Conservation (phyloP, 1,140 invertebrate genomes). For the Varroa destructor region DNA sequence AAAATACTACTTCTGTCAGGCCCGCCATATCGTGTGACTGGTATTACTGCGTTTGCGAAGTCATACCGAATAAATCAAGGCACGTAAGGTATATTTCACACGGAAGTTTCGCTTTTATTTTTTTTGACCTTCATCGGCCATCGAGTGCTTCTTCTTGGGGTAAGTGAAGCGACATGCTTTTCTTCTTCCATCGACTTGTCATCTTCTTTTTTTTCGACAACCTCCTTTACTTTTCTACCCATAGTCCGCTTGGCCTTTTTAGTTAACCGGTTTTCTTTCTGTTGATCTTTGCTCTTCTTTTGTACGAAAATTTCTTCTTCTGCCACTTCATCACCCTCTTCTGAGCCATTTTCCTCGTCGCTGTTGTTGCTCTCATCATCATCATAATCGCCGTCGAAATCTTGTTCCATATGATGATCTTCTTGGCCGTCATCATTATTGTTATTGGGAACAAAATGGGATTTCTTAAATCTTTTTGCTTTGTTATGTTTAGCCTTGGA, state of each 20-base stretch:
- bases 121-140: too few species aligned
- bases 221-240: too few species aligned
- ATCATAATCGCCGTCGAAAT: slow-evolving; percentile 38
- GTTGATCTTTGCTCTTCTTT: background rate
- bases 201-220: too few species aligned
- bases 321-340: background rate
- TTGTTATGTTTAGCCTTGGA: slow-evolving; percentile 26
- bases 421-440: slow-evolving; percentile 26
- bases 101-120: too few species aligned
- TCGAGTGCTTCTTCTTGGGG: too few species aligned
- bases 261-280: slow-evolving; percentile 1
- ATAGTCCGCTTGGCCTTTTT: background rate
- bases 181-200: too few species aligned
- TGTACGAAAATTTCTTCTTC: background rate
- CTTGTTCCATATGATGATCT: slow-evolving; percentile 28
- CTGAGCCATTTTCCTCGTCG: slow-evolving; percentile 36
- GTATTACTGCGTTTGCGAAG: too few species aligned
- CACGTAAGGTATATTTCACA: too few species aligned
- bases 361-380: slow-evolving; percentile 36
- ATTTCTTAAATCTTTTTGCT: background rate
- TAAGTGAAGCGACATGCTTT: too few species aligned
- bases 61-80: too few species aligned
- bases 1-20: too few species aligned
- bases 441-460: background rate
- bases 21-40: too few species aligned